phyloP scores from a whole-genome alignment of 1,140 invertebrate genomes.

The Dinoponera quadriceps region DNA sequence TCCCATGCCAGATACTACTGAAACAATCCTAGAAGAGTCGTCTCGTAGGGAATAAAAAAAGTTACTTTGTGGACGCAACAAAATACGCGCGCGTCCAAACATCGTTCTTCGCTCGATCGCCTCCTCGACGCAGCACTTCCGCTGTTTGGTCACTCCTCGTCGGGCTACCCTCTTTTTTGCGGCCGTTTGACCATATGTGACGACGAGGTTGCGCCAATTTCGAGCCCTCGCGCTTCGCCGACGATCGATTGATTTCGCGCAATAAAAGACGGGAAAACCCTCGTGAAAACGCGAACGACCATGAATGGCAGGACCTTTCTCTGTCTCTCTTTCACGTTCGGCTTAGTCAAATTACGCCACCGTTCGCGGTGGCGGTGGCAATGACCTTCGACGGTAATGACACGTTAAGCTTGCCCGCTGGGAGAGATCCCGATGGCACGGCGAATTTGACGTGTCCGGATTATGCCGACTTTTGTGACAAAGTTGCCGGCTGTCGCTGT shows the following conservation, averaged over 20 bases:
- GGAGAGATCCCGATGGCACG: slow-evolving; percentile 57
- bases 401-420: slow-evolving; percentile 70
- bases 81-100: slow-evolving; percentile 48
- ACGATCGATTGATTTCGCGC: slow-evolving; percentile 70
- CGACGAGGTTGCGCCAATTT: slow-evolving; percentile 28
- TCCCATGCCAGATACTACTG: too few relatives aligned
- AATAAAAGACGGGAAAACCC: slow-evolving; percentile 72
- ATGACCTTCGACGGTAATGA: slow-evolving; percentile 71
- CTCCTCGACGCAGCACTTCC: slow-evolving; percentile 64
- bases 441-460: slow-evolving; percentile 60
- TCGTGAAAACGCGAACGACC: slow-evolving; percentile 48
- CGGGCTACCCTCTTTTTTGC: slow-evolving; percentile 82
- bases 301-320: slow-evolving; percentile 62
- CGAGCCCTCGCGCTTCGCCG: slow-evolving; percentile 4
- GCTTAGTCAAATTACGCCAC: slow-evolving; percentile 80
- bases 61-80: slow-evolving; percentile 51
- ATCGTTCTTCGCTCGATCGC: slow-evolving; percentile 45
- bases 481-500: slow-evolving; percentile 40
- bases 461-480: slow-evolving; percentile 43
- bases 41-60: slow-evolving; percentile 40
- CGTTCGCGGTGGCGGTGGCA: slow-evolving; percentile 43
- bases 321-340: slow-evolving; percentile 49
- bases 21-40: too few relatives aligned
- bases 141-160: slow-evolving; percentile 82
- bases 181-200: slow-evolving; percentile 85